These are phyloP conservation scores for Drosophila sproati DNA, from an alignment of 1,140 invertebrate species.

Conservation along the genomic window DNA sequence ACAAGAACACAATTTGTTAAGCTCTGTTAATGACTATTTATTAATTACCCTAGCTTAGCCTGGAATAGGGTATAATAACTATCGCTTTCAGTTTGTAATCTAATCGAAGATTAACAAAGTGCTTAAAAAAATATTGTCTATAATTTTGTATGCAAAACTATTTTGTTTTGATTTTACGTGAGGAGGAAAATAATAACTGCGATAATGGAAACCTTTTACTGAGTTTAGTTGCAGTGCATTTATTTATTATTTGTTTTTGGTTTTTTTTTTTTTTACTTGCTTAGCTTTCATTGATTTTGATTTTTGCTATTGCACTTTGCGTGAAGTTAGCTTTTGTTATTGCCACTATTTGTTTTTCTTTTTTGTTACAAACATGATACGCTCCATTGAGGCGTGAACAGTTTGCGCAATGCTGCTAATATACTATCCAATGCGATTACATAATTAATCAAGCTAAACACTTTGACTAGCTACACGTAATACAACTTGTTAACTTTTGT, in stretches of 20 bases:
- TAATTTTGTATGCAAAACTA: no score
- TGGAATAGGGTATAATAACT: background rate
- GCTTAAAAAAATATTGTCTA: no score
- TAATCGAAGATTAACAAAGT: background rate
- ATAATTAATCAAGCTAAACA: conserved; percentile 39
- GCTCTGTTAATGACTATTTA: background rate
- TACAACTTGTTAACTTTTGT: background rate
- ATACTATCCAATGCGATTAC: conserved; percentile 55
- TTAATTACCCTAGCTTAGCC: background rate
- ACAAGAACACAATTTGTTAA: background rate
- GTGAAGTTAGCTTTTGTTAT: conserved; percentile 19
- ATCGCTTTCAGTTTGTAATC: background rate
- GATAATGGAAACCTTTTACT: background rate
- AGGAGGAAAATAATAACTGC: no score
- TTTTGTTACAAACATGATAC: conserved; percentile 55
- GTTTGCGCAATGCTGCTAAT: conserved; percentile 52
- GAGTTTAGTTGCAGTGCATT: background rate
- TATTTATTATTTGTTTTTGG: conserved; percentile 3
- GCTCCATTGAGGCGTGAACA: conserved; percentile 74
- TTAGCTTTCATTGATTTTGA: conserved; percentile 13
- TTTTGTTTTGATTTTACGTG: no score
- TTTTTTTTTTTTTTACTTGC: background rate
- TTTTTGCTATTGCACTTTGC: conserved; percentile 14
- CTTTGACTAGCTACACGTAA: conserved; percentile 13
- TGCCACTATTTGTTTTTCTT: conserved; percentile 28